Evolutionary conservation across 2,113 vertebrate species (phyloP).

Genomic region (Grammomys dolichurus): DNA sequence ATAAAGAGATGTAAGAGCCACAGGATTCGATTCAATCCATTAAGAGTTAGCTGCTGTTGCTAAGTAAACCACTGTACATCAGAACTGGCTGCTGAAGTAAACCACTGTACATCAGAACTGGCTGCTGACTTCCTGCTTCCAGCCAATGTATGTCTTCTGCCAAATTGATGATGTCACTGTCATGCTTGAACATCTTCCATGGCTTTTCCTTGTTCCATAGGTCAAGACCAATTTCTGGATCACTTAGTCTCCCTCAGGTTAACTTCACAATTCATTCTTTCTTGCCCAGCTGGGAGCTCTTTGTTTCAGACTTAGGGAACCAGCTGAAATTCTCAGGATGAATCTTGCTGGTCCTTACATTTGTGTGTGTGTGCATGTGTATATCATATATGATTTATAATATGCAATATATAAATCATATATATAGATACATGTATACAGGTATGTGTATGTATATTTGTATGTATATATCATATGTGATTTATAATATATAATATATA

Average conservation of each 20-base stretch:
- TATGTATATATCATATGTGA: neutral
- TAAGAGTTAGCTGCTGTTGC: neutral
- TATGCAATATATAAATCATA: neutral
- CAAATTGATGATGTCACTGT: neutral
- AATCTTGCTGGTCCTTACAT: neutral
- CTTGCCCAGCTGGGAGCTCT: neutral
- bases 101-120: neutral
- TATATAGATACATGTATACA: neutral
- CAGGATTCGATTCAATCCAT: neutral
- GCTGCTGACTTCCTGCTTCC: conserved; percentile 15
- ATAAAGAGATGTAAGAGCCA: neutral
- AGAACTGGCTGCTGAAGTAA: neutral
- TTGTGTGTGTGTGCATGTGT: neutral
- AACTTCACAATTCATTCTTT: neutral
- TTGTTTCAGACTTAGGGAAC: neutral
- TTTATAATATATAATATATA: neutral
- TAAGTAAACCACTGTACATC: neutral
- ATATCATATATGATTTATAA: neutral
- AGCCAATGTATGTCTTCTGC: neutral
- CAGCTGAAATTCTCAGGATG: conserved; percentile 1
- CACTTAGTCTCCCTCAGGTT: neutral
- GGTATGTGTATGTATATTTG: neutral
- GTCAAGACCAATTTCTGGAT: neutral
- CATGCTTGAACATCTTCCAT: neutral
- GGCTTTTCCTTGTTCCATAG: neutral